Evolutionary conservation across 2,113 vertebrate species (phyloP), one percentile per base, ranked within the genome.

Genomic region (Andinoacara biseriatus): DNA sequence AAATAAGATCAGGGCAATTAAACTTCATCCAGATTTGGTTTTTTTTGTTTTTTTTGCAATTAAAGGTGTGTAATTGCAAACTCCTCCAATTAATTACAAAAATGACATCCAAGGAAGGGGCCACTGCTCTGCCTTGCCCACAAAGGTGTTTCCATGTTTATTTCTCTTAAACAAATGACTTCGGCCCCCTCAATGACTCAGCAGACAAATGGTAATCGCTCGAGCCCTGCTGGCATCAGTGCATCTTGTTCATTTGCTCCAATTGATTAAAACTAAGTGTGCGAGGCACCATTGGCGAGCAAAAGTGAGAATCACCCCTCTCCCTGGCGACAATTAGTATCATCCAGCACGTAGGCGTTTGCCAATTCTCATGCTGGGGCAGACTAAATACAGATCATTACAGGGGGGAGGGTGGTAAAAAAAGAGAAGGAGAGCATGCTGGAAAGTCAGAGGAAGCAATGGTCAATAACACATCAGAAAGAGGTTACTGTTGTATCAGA

Each of bases 211-310:
- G 84, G 74, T 94, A 92, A 95, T 93, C 87, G 91, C 86, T 83
- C 72, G 40, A 60, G 80, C 75, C 90, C 90, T 87, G 87, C 92
- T 90, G 92, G 93, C 90, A 86, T 86, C 75, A 57, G 86, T 87
- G 90, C 88, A 90, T 89, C 89, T 91, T 90, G 92, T 91, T 92
- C 92, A 91, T 94, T 94, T 92, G 89, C 90, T 87, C 83, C 79
- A 87, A 93, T 90, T 91, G 92, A 94, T 93, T 93, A 89, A 90
- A 94, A 92, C 89, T 91, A 93, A 94, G 90, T 84, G 91, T 82
- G 88, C 49, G 75, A 85, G 94, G 93, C 91, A 93, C 94, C 87
- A 78, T 67, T 91, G 92, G 90, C 90, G 88, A 94, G 94, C 90
- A 62, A 92, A 93, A 93, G 89, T 86, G 89, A 92, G 85, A 88